These are phyloP conservation scores for Zootermopsis nevadensis DNA, from an alignment of 2,888 invertebrate genomes.

Conservation along the genomic window DNA sequence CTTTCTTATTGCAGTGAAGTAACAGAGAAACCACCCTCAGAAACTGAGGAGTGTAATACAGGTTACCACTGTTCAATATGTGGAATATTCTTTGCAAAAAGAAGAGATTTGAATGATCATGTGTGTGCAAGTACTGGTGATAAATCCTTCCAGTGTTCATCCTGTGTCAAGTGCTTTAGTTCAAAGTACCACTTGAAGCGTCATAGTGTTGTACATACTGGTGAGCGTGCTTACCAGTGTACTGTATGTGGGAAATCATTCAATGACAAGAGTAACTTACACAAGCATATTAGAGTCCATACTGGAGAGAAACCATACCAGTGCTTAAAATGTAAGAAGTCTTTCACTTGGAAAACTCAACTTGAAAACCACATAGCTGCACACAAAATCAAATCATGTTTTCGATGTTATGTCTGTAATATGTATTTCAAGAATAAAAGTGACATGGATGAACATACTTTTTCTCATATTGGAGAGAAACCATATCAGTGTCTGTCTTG, in stretches of 20 bases:
- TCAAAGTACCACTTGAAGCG: neutral
- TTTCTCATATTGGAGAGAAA: neutral
- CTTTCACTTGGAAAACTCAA: neutral
- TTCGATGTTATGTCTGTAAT: neutral
- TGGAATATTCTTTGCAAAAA: too few species aligned
- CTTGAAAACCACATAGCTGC: neutral
- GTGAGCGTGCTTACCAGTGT: neutral
- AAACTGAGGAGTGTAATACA: too few species aligned
- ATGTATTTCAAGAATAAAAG: neutral
- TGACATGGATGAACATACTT: neutral
- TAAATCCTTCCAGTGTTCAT: neutral
- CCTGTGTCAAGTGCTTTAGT: neutral
- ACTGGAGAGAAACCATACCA: neutral
- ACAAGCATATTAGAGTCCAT: neutral
- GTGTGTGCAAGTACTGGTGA: neutral
- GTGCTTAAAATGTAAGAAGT: neutral
- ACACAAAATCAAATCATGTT: too few species aligned
- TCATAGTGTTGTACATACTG: neutral
- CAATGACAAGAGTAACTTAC: neutral
- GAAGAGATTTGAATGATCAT: too few species aligned
- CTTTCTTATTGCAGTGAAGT: too few species aligned
- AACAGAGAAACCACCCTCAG: too few species aligned
- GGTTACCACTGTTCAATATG: too few species aligned
- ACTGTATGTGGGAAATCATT: neutral
- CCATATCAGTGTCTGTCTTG: neutral